Evolutionary conservation across 2,888 invertebrate species (phyloP).

Genomic region (Dioctria rufipes): DNA sequence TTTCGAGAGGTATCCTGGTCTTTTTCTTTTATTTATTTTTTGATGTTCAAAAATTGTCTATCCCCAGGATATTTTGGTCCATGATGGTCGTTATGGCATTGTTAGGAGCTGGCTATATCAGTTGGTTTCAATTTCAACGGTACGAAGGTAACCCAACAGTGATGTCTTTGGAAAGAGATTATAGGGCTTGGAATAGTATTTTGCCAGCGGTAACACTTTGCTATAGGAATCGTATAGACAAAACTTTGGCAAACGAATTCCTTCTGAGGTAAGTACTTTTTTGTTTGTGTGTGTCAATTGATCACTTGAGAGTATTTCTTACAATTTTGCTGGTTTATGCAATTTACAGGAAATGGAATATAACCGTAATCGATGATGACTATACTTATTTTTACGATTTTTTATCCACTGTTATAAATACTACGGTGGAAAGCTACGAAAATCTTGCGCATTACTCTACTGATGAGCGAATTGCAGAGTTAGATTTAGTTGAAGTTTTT

Average conservation of each 20-base stretch:
- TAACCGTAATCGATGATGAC: conserved; percentile 69
- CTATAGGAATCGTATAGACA: conserved; percentile 68
- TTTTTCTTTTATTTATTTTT: not conserved
- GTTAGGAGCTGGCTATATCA: conserved; percentile 63
- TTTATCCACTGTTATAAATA: conserved; percentile 71
- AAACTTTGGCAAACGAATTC: conserved; percentile 65
- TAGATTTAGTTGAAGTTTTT: conserved; percentile 69
- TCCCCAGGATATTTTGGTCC: conserved; percentile 1
- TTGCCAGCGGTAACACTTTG: conserved; percentile 69
- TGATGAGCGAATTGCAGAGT: conserved; percentile 69
- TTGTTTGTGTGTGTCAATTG: not conserved
- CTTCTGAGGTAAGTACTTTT: not conserved
- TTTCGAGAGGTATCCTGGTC: not conserved
- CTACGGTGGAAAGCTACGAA: conserved; percentile 70
- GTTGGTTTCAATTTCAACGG: conserved; percentile 64
- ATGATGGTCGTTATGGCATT: conserved; percentile 61
- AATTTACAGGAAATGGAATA: conserved; percentile 68
- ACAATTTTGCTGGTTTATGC: not conserved
- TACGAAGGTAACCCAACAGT: conserved; percentile 68
- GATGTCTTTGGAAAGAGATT: conserved; percentile 69
- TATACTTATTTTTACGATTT: conserved; percentile 72
- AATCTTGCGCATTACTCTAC: conserved; percentile 69
- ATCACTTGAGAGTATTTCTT: not conserved
- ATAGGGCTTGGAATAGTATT: conserved; percentile 68
- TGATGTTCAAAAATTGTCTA: not conserved